Conservation (phyloP, 2,797 vertebrate species). For the Hippopotamyrus pictus region DNA sequence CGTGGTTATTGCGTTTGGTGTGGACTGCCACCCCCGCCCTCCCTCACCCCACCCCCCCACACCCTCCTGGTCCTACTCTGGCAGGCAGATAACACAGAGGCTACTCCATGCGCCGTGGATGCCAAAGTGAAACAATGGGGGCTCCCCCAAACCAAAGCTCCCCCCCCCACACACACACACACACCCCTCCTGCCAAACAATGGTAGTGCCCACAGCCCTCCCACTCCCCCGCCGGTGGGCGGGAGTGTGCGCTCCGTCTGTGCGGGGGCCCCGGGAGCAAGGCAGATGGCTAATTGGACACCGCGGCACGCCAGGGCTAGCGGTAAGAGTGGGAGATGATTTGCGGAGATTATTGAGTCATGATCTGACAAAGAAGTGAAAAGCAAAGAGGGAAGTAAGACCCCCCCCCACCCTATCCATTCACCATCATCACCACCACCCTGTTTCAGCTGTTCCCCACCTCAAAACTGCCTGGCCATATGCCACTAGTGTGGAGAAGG, state of each 20-base stretch:
- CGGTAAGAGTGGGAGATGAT: constrained; percentile 43
- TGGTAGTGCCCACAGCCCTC: neutral
- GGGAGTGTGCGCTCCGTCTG: constrained; percentile 41
- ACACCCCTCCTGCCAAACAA: constrained; percentile 30
- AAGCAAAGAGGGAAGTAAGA: constrained; percentile 25
- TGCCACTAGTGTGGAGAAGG: constrained; percentile 27
- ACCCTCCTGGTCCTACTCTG: neutral
- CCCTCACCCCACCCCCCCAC: neutral
- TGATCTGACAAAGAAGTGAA: constrained; percentile 35
- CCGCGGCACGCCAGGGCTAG: constrained; percentile 54
- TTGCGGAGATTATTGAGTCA: constrained; percentile 51
- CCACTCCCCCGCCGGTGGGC: constrained; percentile 1
- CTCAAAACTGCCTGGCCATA: constrained; percentile 35
- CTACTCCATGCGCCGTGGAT: neutral
- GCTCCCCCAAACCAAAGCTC: constrained; percentile 46
- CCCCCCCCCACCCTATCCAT: neutral
- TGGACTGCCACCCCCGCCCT: neutral
- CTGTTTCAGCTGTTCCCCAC: constrained; percentile 24
- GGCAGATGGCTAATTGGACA: constrained; percentile 79
- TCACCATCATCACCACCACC: neutral
- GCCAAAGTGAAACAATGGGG: constrained; percentile 50
- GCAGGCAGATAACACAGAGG: neutral
- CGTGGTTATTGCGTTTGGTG: neutral
- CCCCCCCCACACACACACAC: constrained; percentile 43
- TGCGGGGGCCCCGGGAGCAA: constrained; percentile 39